Evolutionary conservation across 1,140 invertebrate species (phyloP), one percentile per base, ranked within the genome.

Genomic region (Calephelis nemesis): DNA sequence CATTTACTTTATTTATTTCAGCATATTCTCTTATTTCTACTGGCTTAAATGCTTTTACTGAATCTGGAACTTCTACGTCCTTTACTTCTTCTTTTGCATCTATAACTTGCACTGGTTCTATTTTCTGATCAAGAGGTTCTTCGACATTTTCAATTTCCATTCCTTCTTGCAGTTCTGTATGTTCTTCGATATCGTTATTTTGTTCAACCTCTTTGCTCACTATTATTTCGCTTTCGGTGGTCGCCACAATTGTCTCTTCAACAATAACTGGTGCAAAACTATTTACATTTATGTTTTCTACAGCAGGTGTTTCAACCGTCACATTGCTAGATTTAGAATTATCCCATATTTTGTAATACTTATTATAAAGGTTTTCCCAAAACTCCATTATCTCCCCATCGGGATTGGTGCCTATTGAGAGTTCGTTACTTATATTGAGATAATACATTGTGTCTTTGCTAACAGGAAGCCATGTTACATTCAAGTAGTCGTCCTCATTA

Each of bases 311-410:
- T 42, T 49, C 11, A 30, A 39, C 10, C 3, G 7, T 12, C 49
- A 39, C 19, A 54, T 49, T 65, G 58, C 78, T 81, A 5, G 72
- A 68, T 48, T 70, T 78, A 0, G 80, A 74, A 4, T 84, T 77
- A 5, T 90, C 80, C 85, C 89, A 90, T 50, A 87, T 84, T 67
- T 80, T 84, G 67, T 73, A 90, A 64, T 90, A 73, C 69, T 92
- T 91, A 40, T 62, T 81, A 76, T 92, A 92, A 0, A 92, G 40
- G 0, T 82, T 71, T 0, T 90, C 84, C 92, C 92, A 93, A 71
- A 92, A 92, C 15, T 84, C 83, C 82, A 93, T 92, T 68, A 85
- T 87, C 42, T 87, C 83, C 42, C 83, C 78, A 63, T 92, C 86
- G 0, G 87, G 90, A 69, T 88, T 84, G 0, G 80, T 78, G 1